Conservation (phyloP, 2,888 invertebrate species). For the Clostera curtula region DNA sequence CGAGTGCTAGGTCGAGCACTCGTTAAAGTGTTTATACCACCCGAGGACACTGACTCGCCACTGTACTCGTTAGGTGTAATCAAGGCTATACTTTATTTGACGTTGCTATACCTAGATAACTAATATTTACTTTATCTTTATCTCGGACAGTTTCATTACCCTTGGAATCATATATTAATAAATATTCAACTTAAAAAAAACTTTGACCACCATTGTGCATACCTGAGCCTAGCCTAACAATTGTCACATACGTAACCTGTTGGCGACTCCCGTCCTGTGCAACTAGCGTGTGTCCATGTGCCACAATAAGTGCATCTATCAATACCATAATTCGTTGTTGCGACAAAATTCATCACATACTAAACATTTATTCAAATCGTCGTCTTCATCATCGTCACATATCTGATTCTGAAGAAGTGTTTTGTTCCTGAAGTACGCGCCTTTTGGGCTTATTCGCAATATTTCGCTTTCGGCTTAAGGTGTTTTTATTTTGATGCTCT, state of each 20-base stretch:
- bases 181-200: conserved; percentile 12
- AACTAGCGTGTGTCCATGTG: conserved; percentile 11
- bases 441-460: conserved; percentile 9
- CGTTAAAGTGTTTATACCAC: too few species aligned
- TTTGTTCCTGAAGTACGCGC: conserved; percentile 8
- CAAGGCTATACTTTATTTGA: too few species aligned
- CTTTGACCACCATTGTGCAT: conserved; percentile 10
- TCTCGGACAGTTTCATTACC: background rate
- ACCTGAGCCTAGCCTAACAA: conserved; percentile 6
- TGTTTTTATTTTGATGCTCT: conserved; percentile 8
- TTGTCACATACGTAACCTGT: conserved; percentile 11
- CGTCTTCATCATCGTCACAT: conserved; percentile 12
- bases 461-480: conserved; percentile 3
- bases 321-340: conserved; percentile 12
- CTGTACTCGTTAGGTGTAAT: too few species aligned
- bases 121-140: too few species aligned
- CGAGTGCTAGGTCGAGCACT: too few species aligned
- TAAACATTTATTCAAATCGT: conserved; percentile 10
- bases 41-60: too few species aligned
- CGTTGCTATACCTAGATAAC: too few species aligned
- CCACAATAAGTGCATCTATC: conserved; percentile 11
- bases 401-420: conserved; percentile 10
- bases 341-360: conserved; percentile 10
- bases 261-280: conserved; percentile 15
- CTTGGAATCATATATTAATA: conserved; percentile 1